Percentiles rank a stretch among this genome's conserved stretches.
These are phyloP conservation scores for Psilopsiagon aurifrons DNA, from an alignment of 2,113 vertebrate genomes.

Conservation along the genomic window DNA sequence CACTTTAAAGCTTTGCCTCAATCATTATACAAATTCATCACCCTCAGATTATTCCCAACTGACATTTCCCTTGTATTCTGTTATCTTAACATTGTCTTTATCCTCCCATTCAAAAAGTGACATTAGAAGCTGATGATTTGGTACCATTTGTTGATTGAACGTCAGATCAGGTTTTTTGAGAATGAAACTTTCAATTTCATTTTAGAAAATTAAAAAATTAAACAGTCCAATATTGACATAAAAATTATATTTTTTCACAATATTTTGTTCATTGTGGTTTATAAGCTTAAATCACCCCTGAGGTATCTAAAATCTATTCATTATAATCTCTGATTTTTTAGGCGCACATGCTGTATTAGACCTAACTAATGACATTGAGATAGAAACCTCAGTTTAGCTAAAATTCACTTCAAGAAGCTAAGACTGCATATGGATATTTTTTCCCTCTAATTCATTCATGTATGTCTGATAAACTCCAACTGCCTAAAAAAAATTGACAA, in stretches of 20 bases:
- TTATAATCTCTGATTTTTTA: background rate
- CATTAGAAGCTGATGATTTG: background rate
- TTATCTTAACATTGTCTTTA: background rate
- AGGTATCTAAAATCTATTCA: background rate
- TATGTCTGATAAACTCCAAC: background rate
- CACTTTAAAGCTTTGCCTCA: background rate
- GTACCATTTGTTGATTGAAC: background rate
- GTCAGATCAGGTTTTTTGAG: background rate
- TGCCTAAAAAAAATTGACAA: background rate
- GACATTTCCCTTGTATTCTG: background rate
- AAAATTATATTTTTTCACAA: background rate
- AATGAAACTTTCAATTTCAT: background rate
- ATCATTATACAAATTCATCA: background rate
- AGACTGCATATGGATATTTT: background rate
- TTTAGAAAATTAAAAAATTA: background rate
- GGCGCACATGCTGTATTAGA: rapidly evolving
- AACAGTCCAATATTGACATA: background rate
- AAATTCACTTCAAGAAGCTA: background rate
- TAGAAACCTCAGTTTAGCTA: background rate
- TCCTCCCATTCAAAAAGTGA: background rate
- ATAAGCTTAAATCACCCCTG: background rate
- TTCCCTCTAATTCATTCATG: background rate
- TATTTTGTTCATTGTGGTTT: background rate
- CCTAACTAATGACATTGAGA: background rate
- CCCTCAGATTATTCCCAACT: background rate